Evolutionary conservation across 2,113 vertebrate genomes (phyloP), one percentile per base, ranked within the genome.

Genomic region (Isurus oxyrinchus): DNA sequence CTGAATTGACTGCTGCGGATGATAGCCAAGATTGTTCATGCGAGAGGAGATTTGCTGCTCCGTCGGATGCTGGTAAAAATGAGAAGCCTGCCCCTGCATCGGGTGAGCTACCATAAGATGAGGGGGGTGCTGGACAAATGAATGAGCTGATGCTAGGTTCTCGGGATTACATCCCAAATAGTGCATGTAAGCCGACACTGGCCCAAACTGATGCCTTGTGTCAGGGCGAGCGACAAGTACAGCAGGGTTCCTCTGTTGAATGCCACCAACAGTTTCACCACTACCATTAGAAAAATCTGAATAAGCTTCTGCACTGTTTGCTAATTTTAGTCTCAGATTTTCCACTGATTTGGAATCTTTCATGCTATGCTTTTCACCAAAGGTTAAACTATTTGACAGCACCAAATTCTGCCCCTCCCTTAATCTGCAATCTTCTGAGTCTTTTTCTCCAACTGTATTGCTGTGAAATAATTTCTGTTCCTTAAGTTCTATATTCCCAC

Each of bases 41-140:
- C 67, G 94, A 49, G 66, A 27, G 44, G 94, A 27, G 21, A 95
- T 69, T 53, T 95, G 94, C 94, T 95, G 94, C 11, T 25, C 66
- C 13, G 23, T 31, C 13, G 66, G 94, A 53, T 53, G 94, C 94
- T 95, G 94, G 40, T 95, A 95, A 72, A 95, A 95, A 53, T 72
- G 66, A 59, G 94, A 95, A 10, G 66, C 25, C 27, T 95, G 94
- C 5, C 67, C 94, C 14, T 72, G 94, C 61, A 95, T 76, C 49
- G 94, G 94, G 16, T 95, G 94, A 72, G 76, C 67, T 10, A 95
- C 49, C 94, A 95, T 95, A 72, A 95, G 67, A 55, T 67, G 94
- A 25, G 94, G 66, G 27, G 94, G 44, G 27, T 72, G 94, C 23
- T 72, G 94, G 23, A 69, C 67, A 95, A 95, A 95, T 14, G 94